Evolutionary conservation across 2,888 invertebrate species (phyloP).

Genomic region (Timema cristinae): DNA sequence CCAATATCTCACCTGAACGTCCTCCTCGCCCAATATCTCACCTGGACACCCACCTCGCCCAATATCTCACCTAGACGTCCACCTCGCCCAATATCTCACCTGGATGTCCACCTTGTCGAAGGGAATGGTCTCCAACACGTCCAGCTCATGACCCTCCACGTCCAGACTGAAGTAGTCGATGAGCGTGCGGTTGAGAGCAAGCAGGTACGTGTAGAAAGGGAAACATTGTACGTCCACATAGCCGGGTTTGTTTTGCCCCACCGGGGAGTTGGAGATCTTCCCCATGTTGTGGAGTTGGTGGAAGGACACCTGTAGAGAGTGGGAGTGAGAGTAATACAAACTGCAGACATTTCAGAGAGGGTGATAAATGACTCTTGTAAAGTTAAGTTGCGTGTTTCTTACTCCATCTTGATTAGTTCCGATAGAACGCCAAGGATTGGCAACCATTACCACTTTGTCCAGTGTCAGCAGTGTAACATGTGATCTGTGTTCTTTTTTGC

Average conservation of each 20-base stretch:
- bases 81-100: slow-evolving; percentile 33
- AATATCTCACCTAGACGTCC: neutral
- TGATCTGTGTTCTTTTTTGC: too few species aligned
- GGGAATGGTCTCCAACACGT: slow-evolving; percentile 51
- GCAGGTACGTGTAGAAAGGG: slow-evolving; percentile 49
- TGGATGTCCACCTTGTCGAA: slow-evolving; percentile 49
- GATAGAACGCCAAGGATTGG: too few species aligned
- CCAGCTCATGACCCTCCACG: slow-evolving; percentile 52
- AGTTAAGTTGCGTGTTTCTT: too few species aligned
- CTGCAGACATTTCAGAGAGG: neutral
- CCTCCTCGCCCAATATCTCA: too few species aligned
- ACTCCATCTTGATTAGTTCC: too few species aligned
- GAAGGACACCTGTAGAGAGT: slow-evolving; percentile 42
- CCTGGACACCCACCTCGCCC: neutral
- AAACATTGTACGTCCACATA: slow-evolving; percentile 50
- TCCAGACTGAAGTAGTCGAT: slow-evolving; percentile 54
- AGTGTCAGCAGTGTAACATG: too few species aligned
- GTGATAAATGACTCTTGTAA: neutral
- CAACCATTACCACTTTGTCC: too few species aligned
- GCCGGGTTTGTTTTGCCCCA: slow-evolving; percentile 34
- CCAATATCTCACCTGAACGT: neutral
- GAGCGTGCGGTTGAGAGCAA: slow-evolving; percentile 47
- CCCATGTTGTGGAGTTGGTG: slow-evolving; percentile 46
- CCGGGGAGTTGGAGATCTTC: slow-evolving; percentile 25
- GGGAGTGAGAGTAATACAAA: neutral